These are phyloP conservation scores for Rutpela maculata DNA, from an alignment of 2,888 invertebrate species.

Conservation along the genomic window DNA sequence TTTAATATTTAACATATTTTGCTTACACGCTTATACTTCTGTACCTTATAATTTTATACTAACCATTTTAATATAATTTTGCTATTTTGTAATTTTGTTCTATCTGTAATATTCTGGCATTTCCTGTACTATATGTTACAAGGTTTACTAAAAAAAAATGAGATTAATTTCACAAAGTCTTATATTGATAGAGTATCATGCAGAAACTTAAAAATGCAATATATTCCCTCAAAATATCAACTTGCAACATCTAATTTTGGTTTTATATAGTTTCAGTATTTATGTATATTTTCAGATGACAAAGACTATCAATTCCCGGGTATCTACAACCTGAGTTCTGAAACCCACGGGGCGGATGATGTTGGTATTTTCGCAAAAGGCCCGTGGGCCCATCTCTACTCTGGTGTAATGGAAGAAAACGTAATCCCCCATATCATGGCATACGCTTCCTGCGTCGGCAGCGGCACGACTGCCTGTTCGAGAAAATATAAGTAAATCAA, in stretches of 20 bases:
- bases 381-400: slow-evolving; percentile 88
- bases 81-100: too few relatives aligned
- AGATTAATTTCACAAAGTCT: too few relatives aligned
- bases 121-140: too few relatives aligned
- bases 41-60: too few relatives aligned
- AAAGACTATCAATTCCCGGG: slow-evolving; percentile 78
- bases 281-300: slow-evolving; percentile 69
- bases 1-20: too few relatives aligned
- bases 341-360: slow-evolving; percentile 88
- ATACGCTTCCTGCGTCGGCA: slow-evolving; percentile 85
- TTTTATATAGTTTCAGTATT: neutral
- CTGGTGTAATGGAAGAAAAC: slow-evolving; percentile 87
- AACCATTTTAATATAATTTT: too few relatives aligned
- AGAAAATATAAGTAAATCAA: neutral
- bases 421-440: slow-evolving; percentile 86
- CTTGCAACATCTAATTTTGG: neutral
- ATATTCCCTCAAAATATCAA: too few relatives aligned
- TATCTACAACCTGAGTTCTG: slow-evolving; percentile 78
- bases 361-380: slow-evolving; percentile 86
- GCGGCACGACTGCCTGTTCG: slow-evolving; percentile 63
- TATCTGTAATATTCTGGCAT: too few relatives aligned
- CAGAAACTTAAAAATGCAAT: too few relatives aligned
- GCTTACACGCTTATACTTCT: too few relatives aligned
- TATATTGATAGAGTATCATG: too few relatives aligned
- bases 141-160: too few relatives aligned